These are phyloP conservation scores for Piaya cayana DNA, from an alignment of 2,113 vertebrate species.

Conservation along the genomic window DNA sequence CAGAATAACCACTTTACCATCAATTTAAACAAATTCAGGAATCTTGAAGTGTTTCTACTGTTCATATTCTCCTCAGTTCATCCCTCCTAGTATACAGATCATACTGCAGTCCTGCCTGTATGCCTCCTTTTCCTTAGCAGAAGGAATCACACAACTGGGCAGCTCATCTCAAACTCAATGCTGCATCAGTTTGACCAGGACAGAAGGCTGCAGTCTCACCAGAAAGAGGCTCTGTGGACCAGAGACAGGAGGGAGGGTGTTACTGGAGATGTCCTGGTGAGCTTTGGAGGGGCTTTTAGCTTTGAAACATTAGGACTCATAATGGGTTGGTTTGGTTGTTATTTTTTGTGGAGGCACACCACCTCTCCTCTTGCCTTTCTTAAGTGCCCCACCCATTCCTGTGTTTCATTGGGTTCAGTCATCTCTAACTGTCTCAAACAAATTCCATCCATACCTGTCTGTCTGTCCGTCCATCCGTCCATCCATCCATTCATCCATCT, in stretches of 20 bases:
- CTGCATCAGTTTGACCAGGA: not conserved
- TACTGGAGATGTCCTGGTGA: not conserved
- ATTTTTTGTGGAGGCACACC: accelerated
- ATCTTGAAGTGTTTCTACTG: conserved; percentile 21
- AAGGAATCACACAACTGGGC: not conserved
- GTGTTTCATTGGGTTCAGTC: not conserved
- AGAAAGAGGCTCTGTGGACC: not conserved
- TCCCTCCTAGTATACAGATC: not conserved
- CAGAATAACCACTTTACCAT: conserved; percentile 27
- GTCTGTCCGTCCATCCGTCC: too few species aligned
- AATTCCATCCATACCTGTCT: not conserved
- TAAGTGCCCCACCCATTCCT: not conserved
- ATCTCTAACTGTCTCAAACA: not conserved
- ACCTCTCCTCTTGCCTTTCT: not conserved
- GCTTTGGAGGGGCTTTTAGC: not conserved
- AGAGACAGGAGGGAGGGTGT: not conserved
- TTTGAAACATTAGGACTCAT: not conserved
- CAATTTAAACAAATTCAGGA: conserved; percentile 15
- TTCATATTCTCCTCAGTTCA: conserved; percentile 24
- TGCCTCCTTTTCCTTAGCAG: not conserved
- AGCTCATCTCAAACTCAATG: not conserved
- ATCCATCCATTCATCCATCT: too few species aligned
- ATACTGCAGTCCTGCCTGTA: not conserved
- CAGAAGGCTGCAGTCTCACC: not conserved
- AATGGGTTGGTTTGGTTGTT: not conserved